phyloP scores from a whole-genome alignment of 1,140 invertebrate genomes.

The Rhyzopertha dominica region DNA sequence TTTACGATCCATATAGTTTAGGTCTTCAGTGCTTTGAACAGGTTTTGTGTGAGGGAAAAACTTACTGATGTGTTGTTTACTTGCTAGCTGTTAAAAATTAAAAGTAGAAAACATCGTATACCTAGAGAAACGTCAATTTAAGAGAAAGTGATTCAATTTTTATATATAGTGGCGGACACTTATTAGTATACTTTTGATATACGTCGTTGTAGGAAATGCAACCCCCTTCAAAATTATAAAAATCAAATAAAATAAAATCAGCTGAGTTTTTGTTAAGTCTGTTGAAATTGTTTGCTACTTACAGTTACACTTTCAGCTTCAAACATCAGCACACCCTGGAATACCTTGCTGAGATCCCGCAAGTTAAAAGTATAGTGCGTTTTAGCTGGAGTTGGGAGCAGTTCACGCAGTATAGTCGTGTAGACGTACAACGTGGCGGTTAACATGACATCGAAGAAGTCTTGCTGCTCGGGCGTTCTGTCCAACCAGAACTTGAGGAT shows the following conservation, averaged over 20 bases:
- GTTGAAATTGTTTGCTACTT: conserved; percentile 19
- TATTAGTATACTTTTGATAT: no score
- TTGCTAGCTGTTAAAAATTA: no score
- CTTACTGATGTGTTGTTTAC: no score
- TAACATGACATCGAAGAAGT: conserved; percentile 50
- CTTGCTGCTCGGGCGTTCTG: conserved; percentile 37
- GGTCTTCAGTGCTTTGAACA: no score
- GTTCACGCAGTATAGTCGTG: conserved; percentile 52
- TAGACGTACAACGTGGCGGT: conserved; percentile 60
- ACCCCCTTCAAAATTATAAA: not conserved
- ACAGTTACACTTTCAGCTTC: conserved; percentile 50
- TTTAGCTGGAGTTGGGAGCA: conserved; percentile 63
- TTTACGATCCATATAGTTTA: no score
- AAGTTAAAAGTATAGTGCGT: conserved; percentile 71
- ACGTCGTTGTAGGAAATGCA: no score
- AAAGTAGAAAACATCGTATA: no score
- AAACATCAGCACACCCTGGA: conserved; percentile 67
- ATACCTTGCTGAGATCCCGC: conserved; percentile 65
- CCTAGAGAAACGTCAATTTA: no score
- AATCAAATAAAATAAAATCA: not conserved
- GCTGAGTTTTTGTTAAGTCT: no score
- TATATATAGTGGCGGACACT: no score
- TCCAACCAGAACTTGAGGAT: conserved; percentile 65
- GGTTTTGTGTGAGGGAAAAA: no score
- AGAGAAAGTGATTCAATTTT: no score